A percentile compares a stretch with the other conserved stretches of the same genome.
phyloP scores from a whole-genome alignment of 2,113 vertebrate genomes.

The Neotragus moschatus region DNA sequence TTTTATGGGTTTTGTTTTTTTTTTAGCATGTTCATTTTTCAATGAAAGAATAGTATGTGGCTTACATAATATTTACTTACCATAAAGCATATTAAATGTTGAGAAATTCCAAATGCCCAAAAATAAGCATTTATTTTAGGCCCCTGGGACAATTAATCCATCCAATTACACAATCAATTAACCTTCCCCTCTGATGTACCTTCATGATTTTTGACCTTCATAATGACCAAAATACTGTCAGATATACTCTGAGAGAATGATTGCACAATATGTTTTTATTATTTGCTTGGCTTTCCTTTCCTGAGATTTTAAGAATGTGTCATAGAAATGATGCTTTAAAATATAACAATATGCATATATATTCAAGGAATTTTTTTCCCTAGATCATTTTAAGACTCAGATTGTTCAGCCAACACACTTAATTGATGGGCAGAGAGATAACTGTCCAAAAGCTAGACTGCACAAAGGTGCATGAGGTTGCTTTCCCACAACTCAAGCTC shows the following conservation, averaged over 20 bases:
- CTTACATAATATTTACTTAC: not conserved
- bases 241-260: not conserved
- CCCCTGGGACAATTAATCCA: not conserved
- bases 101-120: not conserved
- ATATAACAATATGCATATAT: not conserved
- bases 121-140: not conserved
- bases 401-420: not conserved
- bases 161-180: not conserved
- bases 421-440: not conserved
- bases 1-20: accelerated
- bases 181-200: not conserved
- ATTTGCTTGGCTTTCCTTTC: not conserved
- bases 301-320: not conserved
- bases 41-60: not conserved
- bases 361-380: not conserved
- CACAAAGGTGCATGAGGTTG: not conserved
- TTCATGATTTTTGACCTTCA: not conserved
- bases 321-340: not conserved
- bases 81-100: not conserved
- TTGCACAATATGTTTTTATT: not conserved
- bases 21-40: not conserved
- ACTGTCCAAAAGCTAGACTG: not conserved
- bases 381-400: not conserved
- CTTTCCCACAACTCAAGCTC: not conserved
- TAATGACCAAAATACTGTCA: not conserved